phyloP scores from a whole-genome alignment of 2,888 invertebrate genomes.

The Prosapia bicincta region DNA sequence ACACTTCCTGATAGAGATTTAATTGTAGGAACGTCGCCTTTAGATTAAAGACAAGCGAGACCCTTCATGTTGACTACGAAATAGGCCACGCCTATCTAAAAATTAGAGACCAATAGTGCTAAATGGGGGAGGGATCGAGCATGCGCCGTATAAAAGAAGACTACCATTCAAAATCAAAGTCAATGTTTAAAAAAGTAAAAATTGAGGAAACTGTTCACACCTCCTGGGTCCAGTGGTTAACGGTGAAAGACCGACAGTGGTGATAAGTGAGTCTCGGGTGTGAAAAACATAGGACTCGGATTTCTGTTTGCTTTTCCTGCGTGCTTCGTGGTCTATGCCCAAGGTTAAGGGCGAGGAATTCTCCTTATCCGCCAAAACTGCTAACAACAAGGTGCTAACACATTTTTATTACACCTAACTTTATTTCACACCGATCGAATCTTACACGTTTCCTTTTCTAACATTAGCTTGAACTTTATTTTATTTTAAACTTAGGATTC shows the following conservation, averaged over 20 bases:
- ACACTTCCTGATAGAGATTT: neutral
- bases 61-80: neutral
- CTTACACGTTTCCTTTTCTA: neutral
- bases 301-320: neutral
- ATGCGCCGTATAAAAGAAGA: neutral
- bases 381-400: neutral
- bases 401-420: neutral
- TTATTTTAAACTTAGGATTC: neutral
- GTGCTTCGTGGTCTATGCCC: neutral
- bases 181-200: neutral
- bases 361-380: neutral
- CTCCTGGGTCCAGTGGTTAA: neutral
- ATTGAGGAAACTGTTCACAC: slow-evolving; percentile 2
- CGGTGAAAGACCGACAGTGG: slow-evolving; percentile 2
- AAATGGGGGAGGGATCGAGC: neutral
- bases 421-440: neutral
- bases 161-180: neutral
- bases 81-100: neutral
- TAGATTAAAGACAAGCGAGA: neutral
- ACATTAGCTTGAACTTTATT: neutral
- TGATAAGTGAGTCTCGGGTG: neutral
- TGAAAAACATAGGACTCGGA: neutral
- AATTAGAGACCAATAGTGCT: neutral
- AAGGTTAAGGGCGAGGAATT: neutral
- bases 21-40: neutral